Base-by-base conservation (phyloP, 2,113 vertebrate genomes). In the Amblyopsis rosae region DNA sequence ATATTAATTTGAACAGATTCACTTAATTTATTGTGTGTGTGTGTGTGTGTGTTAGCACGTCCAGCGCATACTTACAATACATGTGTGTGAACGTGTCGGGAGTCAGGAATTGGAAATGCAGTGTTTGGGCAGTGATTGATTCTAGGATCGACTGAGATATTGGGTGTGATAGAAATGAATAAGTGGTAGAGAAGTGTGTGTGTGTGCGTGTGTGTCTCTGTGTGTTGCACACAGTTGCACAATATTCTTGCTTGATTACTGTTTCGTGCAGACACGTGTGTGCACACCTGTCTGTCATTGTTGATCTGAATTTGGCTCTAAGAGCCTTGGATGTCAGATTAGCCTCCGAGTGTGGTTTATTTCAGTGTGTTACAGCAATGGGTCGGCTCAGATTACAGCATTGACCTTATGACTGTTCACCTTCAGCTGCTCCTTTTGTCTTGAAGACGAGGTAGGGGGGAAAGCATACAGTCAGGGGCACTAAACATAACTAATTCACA, bases 101-200 rank as follows among this genome's bases (percentile, higher is more conserved):
- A 0, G 72, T 54, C 65, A 26, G 49, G 50, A 41, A 71, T 63
- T 46, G 61, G 70, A 73, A 79, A 63, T 72, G 76, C 47, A 54
- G 41, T 81, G 76, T 80, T 88, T 85, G 83, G 85, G 55, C 76
- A 72, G 41, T 82, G 81, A 91, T 82, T 83, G 86, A 87, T 86
- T 86, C 57, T 76, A 73, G 48, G 63, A 46, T 64, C 65, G 62
- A 67, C 35, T 33, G 76, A 72, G 75, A 75, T 69, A 32, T 48
- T 12, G 64, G 32, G 59, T 69, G 60, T 55, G 60, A 56, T 65
- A 73, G 67, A 75, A 26, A 65, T 67, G 61, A 59, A 66, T 72
- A n/a, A 67, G 72, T 59, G 54, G 16, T 16, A 26, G 59, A 56
- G 64, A 61, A 53, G 12, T 72, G 17, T 66, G 50, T 64, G 26